phyloP scores from a whole-genome alignment of 2,888 invertebrate species.

The Alitta virens region DNA sequence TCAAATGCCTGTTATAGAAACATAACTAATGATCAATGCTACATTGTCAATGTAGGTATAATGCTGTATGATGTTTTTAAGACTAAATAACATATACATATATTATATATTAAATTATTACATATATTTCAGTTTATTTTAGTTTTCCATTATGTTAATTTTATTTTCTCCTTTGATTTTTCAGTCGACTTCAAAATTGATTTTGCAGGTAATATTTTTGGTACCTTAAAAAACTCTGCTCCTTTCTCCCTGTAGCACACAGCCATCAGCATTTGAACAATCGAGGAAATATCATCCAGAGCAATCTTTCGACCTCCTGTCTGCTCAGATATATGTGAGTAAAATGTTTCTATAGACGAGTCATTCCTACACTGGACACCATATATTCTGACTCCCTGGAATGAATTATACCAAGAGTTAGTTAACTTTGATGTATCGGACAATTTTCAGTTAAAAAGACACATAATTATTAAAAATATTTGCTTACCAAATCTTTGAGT shows the following conservation, averaged over 20 bases:
- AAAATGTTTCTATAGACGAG: slow-evolving; percentile 30
- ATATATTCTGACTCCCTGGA: slow-evolving; percentile 42
- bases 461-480: too few relatives aligned
- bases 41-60: background rate
- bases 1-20: slow-evolving; percentile 11
- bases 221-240: slow-evolving; percentile 29
- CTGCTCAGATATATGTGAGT: slow-evolving; percentile 32
- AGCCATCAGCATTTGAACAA: slow-evolving; percentile 50
- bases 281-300: slow-evolving; percentile 39
- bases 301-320: slow-evolving; percentile 43
- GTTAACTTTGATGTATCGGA: background rate
- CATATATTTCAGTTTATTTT: too few relatives aligned
- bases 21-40: background rate
- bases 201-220: too few relatives aligned
- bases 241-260: slow-evolving; percentile 49
- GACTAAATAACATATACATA: too few relatives aligned
- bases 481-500: slow-evolving; percentile 25
- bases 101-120: too few relatives aligned
- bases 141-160: too few relatives aligned
- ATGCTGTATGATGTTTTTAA: too few relatives aligned
- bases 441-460: background rate
- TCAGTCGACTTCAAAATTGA: too few relatives aligned
- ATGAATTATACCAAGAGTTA: background rate
- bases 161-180: too few relatives aligned
- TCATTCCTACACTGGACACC: slow-evolving; percentile 32